Evolutionary conservation across 2,113 vertebrate genomes (phyloP).

Genomic region (Perca flavescens): DNA sequence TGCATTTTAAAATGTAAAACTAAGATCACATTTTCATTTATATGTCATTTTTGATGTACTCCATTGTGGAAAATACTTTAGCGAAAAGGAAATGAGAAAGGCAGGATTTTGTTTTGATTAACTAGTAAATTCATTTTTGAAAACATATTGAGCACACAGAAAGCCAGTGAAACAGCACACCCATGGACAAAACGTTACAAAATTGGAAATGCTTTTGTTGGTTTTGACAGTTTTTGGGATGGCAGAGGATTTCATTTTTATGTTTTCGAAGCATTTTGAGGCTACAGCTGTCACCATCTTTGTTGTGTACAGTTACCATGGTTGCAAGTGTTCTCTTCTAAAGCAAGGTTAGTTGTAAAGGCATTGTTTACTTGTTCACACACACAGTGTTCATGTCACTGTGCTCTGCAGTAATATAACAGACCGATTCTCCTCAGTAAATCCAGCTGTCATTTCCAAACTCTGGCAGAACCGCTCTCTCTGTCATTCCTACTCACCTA

Average conservation of each 20-base stretch:
- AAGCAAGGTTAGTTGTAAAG: not conserved
- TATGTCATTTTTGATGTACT: not conserved
- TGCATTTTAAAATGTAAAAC: not conserved
- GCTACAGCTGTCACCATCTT: not conserved
- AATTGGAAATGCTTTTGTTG: not conserved
- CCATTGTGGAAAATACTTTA: not conserved
- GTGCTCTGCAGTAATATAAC: conserved; percentile 1
- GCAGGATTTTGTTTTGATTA: not conserved
- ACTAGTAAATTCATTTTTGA: not conserved
- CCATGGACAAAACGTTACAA: not conserved
- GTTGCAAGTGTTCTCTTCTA: not conserved
- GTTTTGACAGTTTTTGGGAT: not conserved
- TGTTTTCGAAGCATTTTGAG: not conserved
- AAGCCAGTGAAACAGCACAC: not conserved
- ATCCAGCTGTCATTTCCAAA: conserved; percentile 4
- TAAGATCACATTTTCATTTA: not conserved
- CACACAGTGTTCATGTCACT: conserved; percentile 3
- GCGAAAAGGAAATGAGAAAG: not conserved
- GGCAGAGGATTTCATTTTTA: not conserved
- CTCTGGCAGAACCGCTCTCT: not conserved
- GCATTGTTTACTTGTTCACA: conserved; percentile 5
- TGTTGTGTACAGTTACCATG: not conserved
- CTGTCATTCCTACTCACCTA: not conserved
- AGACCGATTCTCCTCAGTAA: not conserved
- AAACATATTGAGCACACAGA: not conserved